Evolutionary conservation across 1,140 invertebrate genomes (phyloP).

Genomic region (Drosophila albomicans): DNA sequence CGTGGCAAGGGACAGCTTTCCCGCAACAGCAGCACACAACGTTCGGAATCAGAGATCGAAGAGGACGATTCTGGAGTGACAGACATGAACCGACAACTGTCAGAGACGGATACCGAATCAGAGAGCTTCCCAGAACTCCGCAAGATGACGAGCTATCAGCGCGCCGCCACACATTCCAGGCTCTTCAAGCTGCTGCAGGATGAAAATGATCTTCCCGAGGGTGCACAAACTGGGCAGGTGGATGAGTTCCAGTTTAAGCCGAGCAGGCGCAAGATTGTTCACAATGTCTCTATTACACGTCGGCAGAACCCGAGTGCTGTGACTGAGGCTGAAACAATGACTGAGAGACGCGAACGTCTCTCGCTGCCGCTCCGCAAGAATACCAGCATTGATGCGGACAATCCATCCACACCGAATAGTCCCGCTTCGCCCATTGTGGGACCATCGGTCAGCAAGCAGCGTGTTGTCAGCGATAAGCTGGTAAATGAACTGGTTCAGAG

Average conservation of each 20-base stretch:
- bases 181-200: slow-evolving; percentile 89
- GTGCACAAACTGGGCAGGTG: slow-evolving; percentile 58
- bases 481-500: slow-evolving; percentile 87
- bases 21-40: slow-evolving; percentile 81
- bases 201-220: slow-evolving; percentile 85
- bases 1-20: slow-evolving; percentile 74
- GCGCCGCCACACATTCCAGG: slow-evolving; percentile 90
- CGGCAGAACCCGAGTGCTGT: slow-evolving; percentile 72
- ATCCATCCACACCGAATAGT: slow-evolving; percentile 86
- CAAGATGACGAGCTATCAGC: slow-evolving; percentile 87
- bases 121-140: slow-evolving; percentile 87
- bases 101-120: slow-evolving; percentile 88
- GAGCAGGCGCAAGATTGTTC: slow-evolving; percentile 73
- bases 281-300: slow-evolving; percentile 83
- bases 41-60: slow-evolving; percentile 87
- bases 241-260: slow-evolving; percentile 78
- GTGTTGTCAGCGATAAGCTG: slow-evolving; percentile 85
- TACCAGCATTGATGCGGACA: slow-evolving; percentile 83
- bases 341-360: slow-evolving; percentile 76
- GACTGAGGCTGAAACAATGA: slow-evolving; percentile 74
- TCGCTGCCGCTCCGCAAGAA: slow-evolving; percentile 84
- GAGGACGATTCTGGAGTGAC: slow-evolving; percentile 91
- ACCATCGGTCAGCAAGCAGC: slow-evolving; percentile 59
- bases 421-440: slow-evolving; percentile 85
- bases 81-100: slow-evolving; percentile 89